phyloP scores from a whole-genome alignment of 2,113 vertebrate genomes.

The Cacatua alba region DNA sequence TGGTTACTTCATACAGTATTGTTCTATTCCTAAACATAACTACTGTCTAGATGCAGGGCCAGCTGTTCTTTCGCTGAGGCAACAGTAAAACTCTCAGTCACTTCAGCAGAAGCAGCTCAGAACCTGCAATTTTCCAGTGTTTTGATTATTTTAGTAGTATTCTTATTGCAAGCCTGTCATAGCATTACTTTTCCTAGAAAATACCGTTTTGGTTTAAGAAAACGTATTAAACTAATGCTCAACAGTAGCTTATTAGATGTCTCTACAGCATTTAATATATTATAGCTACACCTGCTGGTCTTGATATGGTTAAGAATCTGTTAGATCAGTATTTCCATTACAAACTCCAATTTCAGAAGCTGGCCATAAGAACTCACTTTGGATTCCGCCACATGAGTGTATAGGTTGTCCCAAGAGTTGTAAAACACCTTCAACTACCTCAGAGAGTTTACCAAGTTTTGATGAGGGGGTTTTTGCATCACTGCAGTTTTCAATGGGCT shows the following conservation, averaged over 20 bases:
- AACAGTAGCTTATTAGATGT: background rate
- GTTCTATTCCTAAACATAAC: background rate
- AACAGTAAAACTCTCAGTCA: background rate
- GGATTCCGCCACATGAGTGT: background rate
- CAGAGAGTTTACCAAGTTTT: background rate
- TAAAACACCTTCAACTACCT: background rate
- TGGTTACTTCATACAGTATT: background rate
- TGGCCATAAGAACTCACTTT: background rate
- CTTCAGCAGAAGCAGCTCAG: background rate
- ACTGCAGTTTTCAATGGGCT: background rate
- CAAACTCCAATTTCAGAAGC: background rate
- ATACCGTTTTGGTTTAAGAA: constrained; percentile 1
- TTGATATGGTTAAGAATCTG: constrained; percentile 40
- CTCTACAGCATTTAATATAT: constrained; percentile 53
- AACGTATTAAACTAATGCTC: background rate
- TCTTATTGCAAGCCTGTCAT: background rate
- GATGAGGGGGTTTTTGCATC: background rate
- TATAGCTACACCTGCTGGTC: constrained; percentile 65
- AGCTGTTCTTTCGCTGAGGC: background rate
- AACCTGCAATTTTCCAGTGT: background rate
- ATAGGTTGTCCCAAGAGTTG: background rate
- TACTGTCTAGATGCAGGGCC: background rate
- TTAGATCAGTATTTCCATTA: background rate
- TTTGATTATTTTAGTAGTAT: background rate
- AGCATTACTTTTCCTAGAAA: background rate